phyloP scores from a whole-genome alignment of 2,113 vertebrate species.

The Pterophyllum scalare region DNA sequence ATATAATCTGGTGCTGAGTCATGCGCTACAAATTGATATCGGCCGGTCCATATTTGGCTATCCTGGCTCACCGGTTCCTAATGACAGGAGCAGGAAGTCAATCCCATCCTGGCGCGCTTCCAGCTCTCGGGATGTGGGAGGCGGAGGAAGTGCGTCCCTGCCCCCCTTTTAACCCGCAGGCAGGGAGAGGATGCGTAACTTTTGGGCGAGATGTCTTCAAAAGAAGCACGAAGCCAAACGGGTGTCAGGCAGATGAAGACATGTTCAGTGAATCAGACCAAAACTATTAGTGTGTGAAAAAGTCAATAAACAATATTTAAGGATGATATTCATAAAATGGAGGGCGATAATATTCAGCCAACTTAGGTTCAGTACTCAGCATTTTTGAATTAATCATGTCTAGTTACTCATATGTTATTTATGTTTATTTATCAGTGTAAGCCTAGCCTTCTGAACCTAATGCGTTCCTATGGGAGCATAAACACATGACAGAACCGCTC shows the following conservation, averaged over 20 bases:
- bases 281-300: not conserved
- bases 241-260: constrained; percentile 24
- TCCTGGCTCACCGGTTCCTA: constrained; percentile 72
- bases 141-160: constrained; percentile 19
- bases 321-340: not conserved
- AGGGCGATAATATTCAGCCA: not conserved
- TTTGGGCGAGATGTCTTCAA: constrained; percentile 47
- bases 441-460: not conserved
- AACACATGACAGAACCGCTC: constrained; percentile 21
- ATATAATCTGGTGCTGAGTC: constrained; percentile 56
- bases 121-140: constrained; percentile 66
- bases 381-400: not conserved
- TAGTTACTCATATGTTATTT: not conserved
- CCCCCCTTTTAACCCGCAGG: constrained; percentile 47
- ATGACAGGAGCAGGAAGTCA: constrained; percentile 76
- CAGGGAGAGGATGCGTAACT: constrained; percentile 36
- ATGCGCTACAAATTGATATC: constrained; percentile 49
- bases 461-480: not conserved
- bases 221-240: constrained; percentile 26
- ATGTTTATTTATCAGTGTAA: not conserved
- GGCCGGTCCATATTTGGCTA: constrained; percentile 78
- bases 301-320: not conserved
- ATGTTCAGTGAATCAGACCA: not conserved
- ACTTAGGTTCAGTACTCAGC: not conserved
- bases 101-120: constrained; percentile 76